Evolutionary conservation across 2,888 invertebrate genomes (phyloP), one percentile per base, ranked within the genome.

Genomic region (Lordiphosa fenestrarum): DNA sequence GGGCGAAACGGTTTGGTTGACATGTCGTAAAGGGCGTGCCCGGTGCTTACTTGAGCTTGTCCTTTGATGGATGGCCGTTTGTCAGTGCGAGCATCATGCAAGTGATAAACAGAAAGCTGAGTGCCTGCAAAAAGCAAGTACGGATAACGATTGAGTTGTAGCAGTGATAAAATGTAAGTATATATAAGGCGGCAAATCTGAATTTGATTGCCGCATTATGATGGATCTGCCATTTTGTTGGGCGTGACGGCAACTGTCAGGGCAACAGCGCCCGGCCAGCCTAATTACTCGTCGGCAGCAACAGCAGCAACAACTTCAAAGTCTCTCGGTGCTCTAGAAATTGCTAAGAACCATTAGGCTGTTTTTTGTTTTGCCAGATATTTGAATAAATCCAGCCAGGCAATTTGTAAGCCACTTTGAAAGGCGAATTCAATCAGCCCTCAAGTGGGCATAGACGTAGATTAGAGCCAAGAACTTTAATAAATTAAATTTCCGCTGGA

Each of bases 41-140:
- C 50, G 12, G 50, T 49, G 48, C 85, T 87, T 81, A 88, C 88
- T 88, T 88, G 37, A 88, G 81, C 68, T 85, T 87, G 42, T 88
- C 88, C 66, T 87, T 85, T 59, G 87, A 80, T 61, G 88, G 88
- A 73, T 84, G 77, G 41, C 85, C 87, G 60, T 71, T 71, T 42
- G 83, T 78, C 68, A 87, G 63, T 12, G 76, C 82, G 61, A 87
- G 63, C 72, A 88, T 71, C 76, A 88, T 73, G 61, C 84, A 69
- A 49, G 78, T 73, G 55, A 88, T 76, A 69, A 85, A 80, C 54
- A 88, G 56, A 52, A 86, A 68, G 53, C 85, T 77, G 54, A 86
- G 64, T 71, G 81, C 78, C 80, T 81, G 78, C 50, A 61, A 72
- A 51, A 44, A 49, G 61, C 35, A 25, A 37, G 51, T 33, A 44